These are phyloP conservation scores for Cephus cinctus DNA, from an alignment of 1,140 invertebrate genomes.

Conservation along the genomic window DNA sequence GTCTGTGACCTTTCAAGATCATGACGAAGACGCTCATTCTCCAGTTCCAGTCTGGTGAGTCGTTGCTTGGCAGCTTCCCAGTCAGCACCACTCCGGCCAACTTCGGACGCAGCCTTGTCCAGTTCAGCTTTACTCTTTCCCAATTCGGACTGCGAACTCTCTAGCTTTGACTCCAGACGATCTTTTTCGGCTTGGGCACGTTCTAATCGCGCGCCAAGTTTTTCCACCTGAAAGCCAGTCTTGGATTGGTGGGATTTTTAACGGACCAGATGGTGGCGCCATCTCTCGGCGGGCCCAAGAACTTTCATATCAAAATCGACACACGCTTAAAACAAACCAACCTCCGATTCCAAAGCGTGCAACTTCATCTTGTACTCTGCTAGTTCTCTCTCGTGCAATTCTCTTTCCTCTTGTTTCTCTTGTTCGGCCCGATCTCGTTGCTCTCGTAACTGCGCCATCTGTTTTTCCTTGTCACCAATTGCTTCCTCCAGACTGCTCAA, in stretches of 20 bases:
- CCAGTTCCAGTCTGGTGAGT: constrained; percentile 80
- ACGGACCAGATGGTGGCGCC: not conserved
- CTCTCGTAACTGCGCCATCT: constrained; percentile 88
- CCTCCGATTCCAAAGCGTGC: constrained; percentile 83
- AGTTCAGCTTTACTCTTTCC: constrained; percentile 92
- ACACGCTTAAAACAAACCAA: constrained; percentile 34
- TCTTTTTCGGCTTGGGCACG: constrained; percentile 87
- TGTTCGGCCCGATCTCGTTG: constrained; percentile 94
- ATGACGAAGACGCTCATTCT: constrained; percentile 83
- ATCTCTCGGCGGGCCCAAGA: not conserved
- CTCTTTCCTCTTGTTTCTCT: constrained; percentile 93
- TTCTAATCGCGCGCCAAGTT: constrained; percentile 82
- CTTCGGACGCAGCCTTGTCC: constrained; percentile 87
- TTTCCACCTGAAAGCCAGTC: constrained; percentile 65
- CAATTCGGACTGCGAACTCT: constrained; percentile 88
- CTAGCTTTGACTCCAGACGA: constrained; percentile 84
- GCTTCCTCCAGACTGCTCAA: constrained; percentile 92
- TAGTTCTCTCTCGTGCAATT: constrained; percentile 89
- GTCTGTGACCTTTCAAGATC: constrained; percentile 83
- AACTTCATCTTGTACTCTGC: constrained; percentile 95
- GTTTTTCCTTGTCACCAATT: constrained; percentile 95
- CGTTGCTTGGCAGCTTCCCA: constrained; percentile 87
- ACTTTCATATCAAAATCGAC: constrained; percentile 20
- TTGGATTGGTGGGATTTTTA: not conserved
- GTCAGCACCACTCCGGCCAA: constrained; percentile 82